Percentiles rank a stretch among this genome's conserved stretches.
These are phyloP conservation scores for Myotis davidii DNA, from an alignment of 2,113 vertebrate genomes.

Conservation along the genomic window DNA sequence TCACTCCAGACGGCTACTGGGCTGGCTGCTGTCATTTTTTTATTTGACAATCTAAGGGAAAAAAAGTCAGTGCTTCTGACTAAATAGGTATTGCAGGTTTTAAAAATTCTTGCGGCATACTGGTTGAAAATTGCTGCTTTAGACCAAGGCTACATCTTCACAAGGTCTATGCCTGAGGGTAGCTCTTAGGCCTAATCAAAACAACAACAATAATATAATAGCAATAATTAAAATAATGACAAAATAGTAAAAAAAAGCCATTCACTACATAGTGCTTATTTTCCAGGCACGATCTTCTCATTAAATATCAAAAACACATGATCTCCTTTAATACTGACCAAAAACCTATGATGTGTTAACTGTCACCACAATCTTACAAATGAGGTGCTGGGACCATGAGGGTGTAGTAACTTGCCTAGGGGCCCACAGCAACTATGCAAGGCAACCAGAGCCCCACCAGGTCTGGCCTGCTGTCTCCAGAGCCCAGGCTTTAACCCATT, in stretches of 20 bases:
- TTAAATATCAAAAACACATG: not conserved
- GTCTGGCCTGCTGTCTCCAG: not conserved
- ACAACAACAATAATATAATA: no score
- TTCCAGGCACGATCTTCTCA: not conserved
- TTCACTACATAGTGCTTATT: not conserved
- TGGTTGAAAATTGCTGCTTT: not conserved
- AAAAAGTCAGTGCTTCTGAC: not conserved
- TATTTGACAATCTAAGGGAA: not conserved
- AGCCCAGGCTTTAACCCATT: not conserved
- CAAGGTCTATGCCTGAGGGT: not conserved
- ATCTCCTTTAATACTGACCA: not conserved
- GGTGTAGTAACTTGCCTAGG: not conserved
- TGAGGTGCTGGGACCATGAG: not conserved
- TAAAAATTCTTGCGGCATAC: no score
- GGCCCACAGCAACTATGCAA: not conserved
- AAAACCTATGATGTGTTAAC: not conserved
- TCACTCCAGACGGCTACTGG: not conserved
- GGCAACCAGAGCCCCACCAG: not conserved
- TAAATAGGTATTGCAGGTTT: not conserved
- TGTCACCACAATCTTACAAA: not conserved
- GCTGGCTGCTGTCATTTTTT: not conserved
- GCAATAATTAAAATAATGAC: not conserved
- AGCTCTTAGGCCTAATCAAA: not conserved
- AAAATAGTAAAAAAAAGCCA: not conserved
- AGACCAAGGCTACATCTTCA: not conserved